A percentile compares a stretch with the other conserved stretches of the same genome.
phyloP scores from a whole-genome alignment of 2,113 vertebrate genomes.

The Tragelaphus strepsiceros region DNA sequence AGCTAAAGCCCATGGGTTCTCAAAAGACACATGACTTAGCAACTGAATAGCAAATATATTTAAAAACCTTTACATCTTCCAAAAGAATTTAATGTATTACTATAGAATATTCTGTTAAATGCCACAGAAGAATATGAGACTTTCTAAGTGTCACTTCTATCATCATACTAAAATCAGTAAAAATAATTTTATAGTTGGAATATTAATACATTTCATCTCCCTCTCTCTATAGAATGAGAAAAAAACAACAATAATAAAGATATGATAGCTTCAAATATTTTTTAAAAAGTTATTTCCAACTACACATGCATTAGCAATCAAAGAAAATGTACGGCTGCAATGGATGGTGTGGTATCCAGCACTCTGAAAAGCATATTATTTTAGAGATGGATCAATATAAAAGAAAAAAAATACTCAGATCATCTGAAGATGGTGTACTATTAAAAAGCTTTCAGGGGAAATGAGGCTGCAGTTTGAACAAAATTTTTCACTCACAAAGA shows the following conservation, averaged over 20 bases:
- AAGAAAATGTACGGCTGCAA: neutral
- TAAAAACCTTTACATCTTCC: neutral
- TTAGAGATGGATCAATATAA: neutral
- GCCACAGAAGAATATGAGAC: neutral
- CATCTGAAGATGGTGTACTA: neutral
- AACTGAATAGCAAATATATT: too few species aligned
- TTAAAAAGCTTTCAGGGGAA: neutral
- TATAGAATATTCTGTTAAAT: constrained; percentile 16
- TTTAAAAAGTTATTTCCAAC: neutral
- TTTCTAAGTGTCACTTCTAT: neutral
- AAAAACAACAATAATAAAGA: constrained; percentile 12
- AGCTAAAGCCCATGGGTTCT: neutral
- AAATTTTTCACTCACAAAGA: neutral
- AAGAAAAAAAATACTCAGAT: neutral
- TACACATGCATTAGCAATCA: neutral
- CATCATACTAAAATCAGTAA: constrained; percentile 33
- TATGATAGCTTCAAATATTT: neutral
- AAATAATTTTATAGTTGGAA: neutral
- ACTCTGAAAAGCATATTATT: neutral
- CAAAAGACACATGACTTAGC: too few species aligned
- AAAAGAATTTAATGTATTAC: neutral
- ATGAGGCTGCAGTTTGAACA: neutral
- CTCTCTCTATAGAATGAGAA: neutral
- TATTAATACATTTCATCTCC: neutral
- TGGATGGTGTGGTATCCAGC: neutral